A percentile compares a stretch with the other conserved stretches of the same genome.
Conservation (phyloP, 2,797 vertebrate genomes). For the Otolemur crassicaudatus region DNA sequence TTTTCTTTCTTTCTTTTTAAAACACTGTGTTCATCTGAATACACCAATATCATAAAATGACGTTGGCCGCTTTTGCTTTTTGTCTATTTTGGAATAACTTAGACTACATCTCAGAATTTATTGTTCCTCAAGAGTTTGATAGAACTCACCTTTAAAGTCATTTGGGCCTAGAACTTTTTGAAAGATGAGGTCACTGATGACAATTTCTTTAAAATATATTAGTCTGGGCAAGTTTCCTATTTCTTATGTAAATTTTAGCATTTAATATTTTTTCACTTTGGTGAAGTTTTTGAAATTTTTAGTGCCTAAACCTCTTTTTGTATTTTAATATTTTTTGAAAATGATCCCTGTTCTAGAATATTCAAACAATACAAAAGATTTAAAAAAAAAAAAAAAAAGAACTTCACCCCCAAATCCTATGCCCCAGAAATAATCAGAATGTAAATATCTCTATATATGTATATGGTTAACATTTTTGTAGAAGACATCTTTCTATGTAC, state of each 20-base stretch:
- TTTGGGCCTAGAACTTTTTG: background rate
- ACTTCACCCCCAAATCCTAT: background rate
- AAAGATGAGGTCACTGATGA: background rate
- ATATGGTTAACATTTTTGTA: background rate
- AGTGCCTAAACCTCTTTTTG: background rate
- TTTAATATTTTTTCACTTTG: conserved; percentile 50
- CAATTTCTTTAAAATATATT: background rate
- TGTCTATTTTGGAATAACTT: background rate
- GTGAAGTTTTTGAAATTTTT: background rate
- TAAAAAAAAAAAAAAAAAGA: conserved; percentile 39
- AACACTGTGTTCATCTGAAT: background rate
- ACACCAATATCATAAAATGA: background rate
- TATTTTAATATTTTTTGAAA: conserved; percentile 33
- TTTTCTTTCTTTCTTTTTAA: background rate
- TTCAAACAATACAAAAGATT: background rate
- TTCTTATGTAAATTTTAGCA: background rate
- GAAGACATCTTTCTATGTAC: background rate
- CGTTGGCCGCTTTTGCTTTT: background rate
- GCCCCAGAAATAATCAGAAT: conserved; percentile 21
- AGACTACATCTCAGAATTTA: background rate
- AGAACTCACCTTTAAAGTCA: conserved; percentile 1
- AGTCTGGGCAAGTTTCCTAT: background rate
- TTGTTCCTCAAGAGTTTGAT: conserved; percentile 10
- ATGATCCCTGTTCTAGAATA: background rate
- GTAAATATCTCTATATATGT: background rate